phyloP scores from a whole-genome alignment of 92 coral and sea anemone species.

The Epizoanthus rinbou region DNA sequence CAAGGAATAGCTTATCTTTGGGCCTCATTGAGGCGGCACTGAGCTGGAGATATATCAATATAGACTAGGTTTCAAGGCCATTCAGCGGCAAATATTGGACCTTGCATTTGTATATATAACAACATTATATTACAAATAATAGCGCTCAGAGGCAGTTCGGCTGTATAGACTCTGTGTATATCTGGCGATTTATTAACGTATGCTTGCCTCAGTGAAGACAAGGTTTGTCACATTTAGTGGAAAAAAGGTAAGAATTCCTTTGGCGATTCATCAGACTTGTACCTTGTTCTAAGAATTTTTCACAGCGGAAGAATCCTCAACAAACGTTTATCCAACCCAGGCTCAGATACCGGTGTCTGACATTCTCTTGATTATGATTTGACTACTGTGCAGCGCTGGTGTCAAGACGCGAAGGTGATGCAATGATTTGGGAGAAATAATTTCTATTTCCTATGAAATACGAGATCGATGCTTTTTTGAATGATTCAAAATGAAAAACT shows the following conservation, averaged over 20 bases:
- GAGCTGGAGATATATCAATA: too few species aligned
- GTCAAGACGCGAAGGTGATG: too few species aligned
- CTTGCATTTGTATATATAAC: constrained; percentile 12
- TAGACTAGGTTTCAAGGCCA: background rate
- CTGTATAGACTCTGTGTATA: background rate
- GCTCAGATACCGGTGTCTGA: too few species aligned
- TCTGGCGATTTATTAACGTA: background rate
- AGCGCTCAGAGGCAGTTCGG: too few species aligned
- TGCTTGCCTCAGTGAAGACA: too few species aligned
- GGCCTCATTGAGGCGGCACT: background rate
- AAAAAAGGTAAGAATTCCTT: background rate
- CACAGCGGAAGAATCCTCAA: background rate
- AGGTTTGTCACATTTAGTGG: background rate
- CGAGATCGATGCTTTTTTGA: too few species aligned
- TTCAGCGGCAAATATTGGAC: background rate
- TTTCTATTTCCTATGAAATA: too few species aligned
- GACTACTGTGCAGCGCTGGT: too few species aligned
- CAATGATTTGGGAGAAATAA: too few species aligned
- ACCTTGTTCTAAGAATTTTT: background rate
- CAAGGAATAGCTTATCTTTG: background rate
- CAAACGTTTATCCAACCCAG: background rate
- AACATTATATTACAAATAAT: background rate
- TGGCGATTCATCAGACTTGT: background rate
- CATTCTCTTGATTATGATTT: too few species aligned
- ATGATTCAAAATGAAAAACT: too few species aligned